Conservation (phyloP, 2,888 invertebrate genomes). For the Lysandra bellargus region DNA sequence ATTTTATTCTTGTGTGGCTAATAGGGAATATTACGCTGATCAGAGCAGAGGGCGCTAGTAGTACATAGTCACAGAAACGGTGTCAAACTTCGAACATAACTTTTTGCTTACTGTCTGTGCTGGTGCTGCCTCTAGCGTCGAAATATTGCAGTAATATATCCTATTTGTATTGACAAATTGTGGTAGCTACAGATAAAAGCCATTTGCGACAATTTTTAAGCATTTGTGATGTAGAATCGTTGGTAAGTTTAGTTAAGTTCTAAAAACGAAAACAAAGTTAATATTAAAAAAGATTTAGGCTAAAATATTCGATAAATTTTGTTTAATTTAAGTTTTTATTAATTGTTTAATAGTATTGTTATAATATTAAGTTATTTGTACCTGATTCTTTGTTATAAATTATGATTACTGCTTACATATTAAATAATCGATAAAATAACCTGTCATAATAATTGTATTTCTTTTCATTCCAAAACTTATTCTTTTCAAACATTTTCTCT, state of each 20-base stretch:
- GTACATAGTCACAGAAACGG: too few relatives aligned
- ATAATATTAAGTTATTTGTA: neutral
- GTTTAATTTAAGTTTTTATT: neutral
- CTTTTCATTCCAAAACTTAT: too few relatives aligned
- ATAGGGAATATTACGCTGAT: too few relatives aligned
- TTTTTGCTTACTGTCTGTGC: neutral
- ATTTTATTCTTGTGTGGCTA: too few relatives aligned
- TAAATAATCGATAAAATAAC: neutral
- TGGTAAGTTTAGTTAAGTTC: neutral
- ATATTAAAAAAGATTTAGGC: neutral
- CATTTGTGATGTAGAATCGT: neutral
- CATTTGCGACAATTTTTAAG: neutral
- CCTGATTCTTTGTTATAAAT: neutral
- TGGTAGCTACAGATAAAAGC: neutral
- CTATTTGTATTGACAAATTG: too few relatives aligned
- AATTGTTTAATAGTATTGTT: neutral
- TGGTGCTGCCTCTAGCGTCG: neutral
- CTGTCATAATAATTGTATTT: neutral
- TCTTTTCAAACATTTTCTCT: neutral
- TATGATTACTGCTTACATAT: neutral
- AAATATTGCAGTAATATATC: neutral
- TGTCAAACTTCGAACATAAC: too few relatives aligned
- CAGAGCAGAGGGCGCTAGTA: too few relatives aligned
- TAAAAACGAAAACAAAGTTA: neutral
- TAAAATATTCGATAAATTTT: too few relatives aligned